Conservation (phyloP, 2,113 vertebrate species). For the Prietella phreatophila region DNA sequence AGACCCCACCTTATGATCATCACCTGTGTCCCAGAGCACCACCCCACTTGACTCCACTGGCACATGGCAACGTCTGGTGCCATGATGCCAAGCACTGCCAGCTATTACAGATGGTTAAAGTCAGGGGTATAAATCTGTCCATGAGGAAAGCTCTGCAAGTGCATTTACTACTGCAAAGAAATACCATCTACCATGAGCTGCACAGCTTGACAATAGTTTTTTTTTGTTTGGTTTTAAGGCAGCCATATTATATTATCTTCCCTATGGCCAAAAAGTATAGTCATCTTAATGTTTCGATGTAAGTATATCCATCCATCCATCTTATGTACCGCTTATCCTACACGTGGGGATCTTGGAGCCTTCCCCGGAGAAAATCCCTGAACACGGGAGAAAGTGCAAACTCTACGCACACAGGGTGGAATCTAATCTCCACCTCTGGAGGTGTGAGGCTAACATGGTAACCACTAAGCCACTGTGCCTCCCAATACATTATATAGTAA, state of each 20-base stretch:
- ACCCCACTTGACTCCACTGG: conserved; percentile 9
- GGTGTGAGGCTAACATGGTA: no score
- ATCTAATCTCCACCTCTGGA: no score
- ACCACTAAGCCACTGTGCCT: no score
- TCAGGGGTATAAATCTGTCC: conserved; percentile 29
- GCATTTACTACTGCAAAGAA: conserved; percentile 5
- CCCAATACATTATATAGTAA: not conserved
- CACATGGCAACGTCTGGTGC: conserved; percentile 15
- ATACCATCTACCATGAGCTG: not conserved
- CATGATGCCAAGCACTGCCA: conserved; percentile 24
- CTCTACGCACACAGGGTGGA: no score
- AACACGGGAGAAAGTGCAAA: no score
- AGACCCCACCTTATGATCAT: not conserved
- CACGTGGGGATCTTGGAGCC: no score
- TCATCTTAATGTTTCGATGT: not conserved
- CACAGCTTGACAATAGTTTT: not conserved
- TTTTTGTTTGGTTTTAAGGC: not conserved
- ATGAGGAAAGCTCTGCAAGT: conserved; percentile 7
- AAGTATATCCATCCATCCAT: not conserved
- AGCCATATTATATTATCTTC: not conserved
- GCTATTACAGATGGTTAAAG: conserved; percentile 49
- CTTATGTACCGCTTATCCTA: no score
- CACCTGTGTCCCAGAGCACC: not conserved
- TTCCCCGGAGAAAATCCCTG: no score
- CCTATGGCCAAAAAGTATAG: no score